Evolutionary conservation across 2,113 vertebrate genomes (phyloP), one percentile per base, ranked within the genome.

Genomic region (Labeo catla): DNA sequence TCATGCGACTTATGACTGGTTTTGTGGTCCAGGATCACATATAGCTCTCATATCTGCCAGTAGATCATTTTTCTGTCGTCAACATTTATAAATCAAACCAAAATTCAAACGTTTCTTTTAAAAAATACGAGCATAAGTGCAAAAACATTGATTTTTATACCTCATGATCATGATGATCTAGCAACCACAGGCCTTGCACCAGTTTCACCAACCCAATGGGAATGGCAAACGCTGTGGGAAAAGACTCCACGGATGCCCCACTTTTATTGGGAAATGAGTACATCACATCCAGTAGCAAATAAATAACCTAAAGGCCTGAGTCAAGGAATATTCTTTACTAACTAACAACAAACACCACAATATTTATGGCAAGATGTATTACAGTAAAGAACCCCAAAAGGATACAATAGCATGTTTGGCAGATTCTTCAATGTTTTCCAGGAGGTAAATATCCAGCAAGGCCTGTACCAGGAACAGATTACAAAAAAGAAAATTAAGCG

Each of bases 321-420:
- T 98, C 95, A 98, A 99, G 97, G 96, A 63, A 89, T 92, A 77
- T 85, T 87, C 59, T 72, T 70, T 81, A 84, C 9, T 87, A 63
- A 89, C 43, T 52, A 15, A 28, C 34, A 63, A 87, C 21, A 81
- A 15, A 81, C 39, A 78, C 13, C 6, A 82, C 1, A 52, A 23
- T 45, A 83, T 57, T 43, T 13, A 10, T 9, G 34, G 19, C 4
- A 68, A 54, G 13, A 73, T 52, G 3, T 76, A 28, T 28, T 28
- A 28, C 28, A 57, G 34, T 43, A 43, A 72, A 61, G 23, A 72
- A 8, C 6, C 19, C 28, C 8, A 34, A 89, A 95, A 98, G 97
- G 98, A 99, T 99, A 99, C 98, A 90, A 97, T 94, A n/a, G 96
- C 95, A 90, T 99, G 96, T 87, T 99, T 99, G 91, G 92, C 90